A percentile compares a stretch with the other conserved stretches of the same genome.
phyloP scores from a whole-genome alignment of 92 coral and sea anemone genomes.

The Umimayanthus chanpuru region DNA sequence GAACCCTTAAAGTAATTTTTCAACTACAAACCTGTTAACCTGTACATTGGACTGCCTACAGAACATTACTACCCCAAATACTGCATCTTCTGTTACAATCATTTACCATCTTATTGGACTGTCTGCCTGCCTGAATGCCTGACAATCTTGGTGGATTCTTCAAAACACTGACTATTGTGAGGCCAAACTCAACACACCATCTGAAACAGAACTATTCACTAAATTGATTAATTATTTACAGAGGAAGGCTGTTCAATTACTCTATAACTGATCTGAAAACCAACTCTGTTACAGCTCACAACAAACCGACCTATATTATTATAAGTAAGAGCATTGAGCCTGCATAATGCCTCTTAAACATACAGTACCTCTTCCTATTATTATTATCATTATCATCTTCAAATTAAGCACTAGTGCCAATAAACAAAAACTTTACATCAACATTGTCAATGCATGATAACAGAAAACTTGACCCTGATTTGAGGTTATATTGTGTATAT shows the following conservation, averaged over 20 bases:
- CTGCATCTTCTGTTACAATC: not conserved
- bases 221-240: too few species aligned
- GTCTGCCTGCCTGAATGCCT: conserved; percentile 29
- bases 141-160: not conserved
- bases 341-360: too few species aligned
- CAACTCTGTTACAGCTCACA: too few species aligned
- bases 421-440: too few species aligned
- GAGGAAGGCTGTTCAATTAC: not conserved
- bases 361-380: too few species aligned
- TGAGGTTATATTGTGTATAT: not conserved
- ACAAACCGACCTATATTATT: not conserved
- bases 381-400: too few species aligned
- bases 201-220: not conserved
- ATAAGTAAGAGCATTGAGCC: not conserved
- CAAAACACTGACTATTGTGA: not conserved
- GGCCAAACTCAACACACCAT: not conserved
- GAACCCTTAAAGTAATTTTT: too few species aligned
- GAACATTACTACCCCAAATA: not conserved
- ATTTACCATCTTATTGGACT: not conserved
- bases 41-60: not conserved
- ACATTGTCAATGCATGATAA: not conserved
- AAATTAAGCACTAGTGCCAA: too few species aligned
- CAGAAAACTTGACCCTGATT: not conserved
- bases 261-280: not conserved
- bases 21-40: not conserved